phyloP scores from a whole-genome alignment of 2,113 vertebrate species.

The Epinephelus cyanopodus region DNA sequence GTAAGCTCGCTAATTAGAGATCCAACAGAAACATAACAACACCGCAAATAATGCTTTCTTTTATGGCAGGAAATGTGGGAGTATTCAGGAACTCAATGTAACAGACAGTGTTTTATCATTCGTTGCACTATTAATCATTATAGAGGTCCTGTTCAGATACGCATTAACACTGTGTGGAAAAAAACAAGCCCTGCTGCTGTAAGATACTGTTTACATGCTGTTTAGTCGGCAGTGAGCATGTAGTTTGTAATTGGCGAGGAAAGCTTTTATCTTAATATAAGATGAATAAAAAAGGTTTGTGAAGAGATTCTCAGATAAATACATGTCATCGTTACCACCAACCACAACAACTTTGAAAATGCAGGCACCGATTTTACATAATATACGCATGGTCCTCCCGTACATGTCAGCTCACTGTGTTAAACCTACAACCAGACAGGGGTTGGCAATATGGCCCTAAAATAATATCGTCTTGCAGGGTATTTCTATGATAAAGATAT shows the following conservation, averaged over 20 bases:
- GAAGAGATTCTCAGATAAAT: neutral
- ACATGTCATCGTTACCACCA: neutral
- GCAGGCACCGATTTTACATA: neutral
- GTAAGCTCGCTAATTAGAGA: neutral
- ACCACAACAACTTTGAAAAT: neutral
- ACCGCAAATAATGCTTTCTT: neutral
- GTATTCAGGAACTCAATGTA: neutral
- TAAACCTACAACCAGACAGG: too few species aligned
- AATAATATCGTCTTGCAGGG: too few species aligned
- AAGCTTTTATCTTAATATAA: neutral
- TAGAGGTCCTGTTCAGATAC: neutral
- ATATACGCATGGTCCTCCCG: too few species aligned
- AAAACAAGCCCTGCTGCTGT: neutral
- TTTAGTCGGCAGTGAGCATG: neutral
- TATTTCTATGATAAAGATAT: neutral
- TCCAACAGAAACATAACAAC: neutral
- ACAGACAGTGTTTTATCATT: neutral
- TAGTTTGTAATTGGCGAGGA: neutral
- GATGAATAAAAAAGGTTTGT: conserved; percentile 3
- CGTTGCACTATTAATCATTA: neutral
- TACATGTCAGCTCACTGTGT: too few species aligned
- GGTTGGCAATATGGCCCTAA: too few species aligned
- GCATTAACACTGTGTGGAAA: neutral
- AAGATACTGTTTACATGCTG: neutral
- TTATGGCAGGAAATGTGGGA: neutral